Evolutionary conservation across 2,888 invertebrate genomes (phyloP).

Genomic region (Brachypalpus laphriformis): DNA sequence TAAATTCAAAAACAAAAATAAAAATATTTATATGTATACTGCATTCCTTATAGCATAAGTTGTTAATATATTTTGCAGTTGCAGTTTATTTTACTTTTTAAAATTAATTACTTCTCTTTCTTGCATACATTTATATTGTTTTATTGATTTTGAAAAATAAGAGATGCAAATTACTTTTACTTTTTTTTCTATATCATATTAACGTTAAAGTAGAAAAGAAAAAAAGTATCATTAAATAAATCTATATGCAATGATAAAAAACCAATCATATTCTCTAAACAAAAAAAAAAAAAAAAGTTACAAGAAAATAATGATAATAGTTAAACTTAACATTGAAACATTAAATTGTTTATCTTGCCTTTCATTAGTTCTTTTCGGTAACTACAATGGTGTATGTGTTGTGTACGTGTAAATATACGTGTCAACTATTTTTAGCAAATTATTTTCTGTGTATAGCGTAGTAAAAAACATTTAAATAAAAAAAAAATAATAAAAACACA

Average conservation of each 20-base stretch:
- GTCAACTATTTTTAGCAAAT: constrained; percentile 54
- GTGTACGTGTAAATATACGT: constrained; percentile 45
- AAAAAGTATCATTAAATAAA: constrained; percentile 38
- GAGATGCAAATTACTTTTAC: constrained; percentile 23
- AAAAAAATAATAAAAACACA: constrained; percentile 12
- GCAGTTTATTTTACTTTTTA: constrained; percentile 25
- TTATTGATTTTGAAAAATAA: constrained; percentile 36
- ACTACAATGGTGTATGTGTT: constrained; percentile 49
- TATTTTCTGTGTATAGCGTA: constrained; percentile 48
- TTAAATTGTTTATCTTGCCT: constrained; percentile 27
- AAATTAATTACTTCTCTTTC: constrained; percentile 25
- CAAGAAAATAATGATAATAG: constrained; percentile 3
- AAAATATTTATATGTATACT: constrained; percentile 64
- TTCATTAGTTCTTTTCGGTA: constrained; percentile 42
- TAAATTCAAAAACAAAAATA: constrained; percentile 60
- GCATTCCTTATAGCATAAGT: constrained; percentile 65
- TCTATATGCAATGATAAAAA: constrained; percentile 57
- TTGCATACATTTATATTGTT: constrained; percentile 38
- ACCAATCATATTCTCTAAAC: constrained; percentile 46
- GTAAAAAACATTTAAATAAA: constrained; percentile 47
- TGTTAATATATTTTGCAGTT: constrained; percentile 64
- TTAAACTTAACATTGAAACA: constrained; percentile 68
- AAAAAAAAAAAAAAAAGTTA: constrained; percentile 27
- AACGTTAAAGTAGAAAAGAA: constrained; percentile 54
- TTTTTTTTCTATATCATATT: constrained; percentile 54